These are phyloP conservation scores for Drosophila basisetae DNA, from an alignment of 2,888 invertebrate genomes.

Conservation along the genomic window DNA sequence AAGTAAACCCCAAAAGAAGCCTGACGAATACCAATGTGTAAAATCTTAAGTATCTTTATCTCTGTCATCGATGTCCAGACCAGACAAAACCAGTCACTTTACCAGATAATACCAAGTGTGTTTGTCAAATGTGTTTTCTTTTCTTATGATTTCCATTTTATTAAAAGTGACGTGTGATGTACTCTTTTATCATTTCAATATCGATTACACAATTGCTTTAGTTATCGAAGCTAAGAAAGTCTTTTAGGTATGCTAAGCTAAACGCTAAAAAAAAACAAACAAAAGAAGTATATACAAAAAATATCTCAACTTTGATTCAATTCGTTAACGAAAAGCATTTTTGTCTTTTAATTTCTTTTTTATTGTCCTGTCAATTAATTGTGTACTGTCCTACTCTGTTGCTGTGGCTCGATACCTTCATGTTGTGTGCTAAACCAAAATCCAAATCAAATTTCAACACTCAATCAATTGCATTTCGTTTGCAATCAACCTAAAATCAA, in stretches of 20 bases:
- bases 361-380: constrained; percentile 85
- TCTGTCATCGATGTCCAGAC: background rate
- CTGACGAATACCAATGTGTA: constrained; percentile 45
- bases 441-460: constrained; percentile 67
- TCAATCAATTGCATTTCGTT: constrained; percentile 65
- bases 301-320: constrained; percentile 71
- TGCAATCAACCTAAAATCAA: constrained; percentile 58
- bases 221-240: constrained; percentile 62
- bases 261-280: constrained; percentile 30
- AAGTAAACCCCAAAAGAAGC: constrained; percentile 32
- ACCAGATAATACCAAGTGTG: constrained; percentile 63
- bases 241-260: constrained; percentile 65
- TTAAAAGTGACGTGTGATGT: constrained; percentile 51
- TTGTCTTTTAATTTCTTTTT: constrained; percentile 85
- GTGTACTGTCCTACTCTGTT: constrained; percentile 85
- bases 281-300: constrained; percentile 33
- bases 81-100: constrained; percentile 1
- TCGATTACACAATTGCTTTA: constrained; percentile 44
- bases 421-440: constrained; percentile 84
- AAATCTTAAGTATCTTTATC: constrained; percentile 34
- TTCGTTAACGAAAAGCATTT: constrained; percentile 83
- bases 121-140: constrained; percentile 80
- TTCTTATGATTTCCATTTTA: constrained; percentile 48
- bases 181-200: constrained; percentile 36
- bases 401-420: constrained; percentile 85